A percentile compares a stretch with the other conserved stretches of the same genome.
Evolutionary conservation across 2,888 invertebrate species (phyloP).

Genomic region (Drosophila prolongata): DNA sequence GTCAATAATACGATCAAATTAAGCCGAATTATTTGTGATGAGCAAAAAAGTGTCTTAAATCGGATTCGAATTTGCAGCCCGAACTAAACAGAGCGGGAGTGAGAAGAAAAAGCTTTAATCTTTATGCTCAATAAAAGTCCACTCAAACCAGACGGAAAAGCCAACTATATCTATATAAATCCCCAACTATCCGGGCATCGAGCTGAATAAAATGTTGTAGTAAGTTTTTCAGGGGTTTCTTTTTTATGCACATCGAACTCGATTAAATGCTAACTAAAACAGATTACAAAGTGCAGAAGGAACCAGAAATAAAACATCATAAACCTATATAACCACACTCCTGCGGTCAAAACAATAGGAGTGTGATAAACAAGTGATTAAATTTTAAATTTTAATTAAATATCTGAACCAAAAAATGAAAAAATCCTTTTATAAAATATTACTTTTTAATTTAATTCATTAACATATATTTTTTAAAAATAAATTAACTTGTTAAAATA

Average conservation of each 20-base stretch:
- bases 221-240: slow-evolving; percentile 16
- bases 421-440: too few species aligned
- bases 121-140: slow-evolving; percentile 2
- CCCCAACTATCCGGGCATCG: neutral
- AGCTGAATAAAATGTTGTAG: slow-evolving; percentile 37
- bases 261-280: slow-evolving; percentile 20
- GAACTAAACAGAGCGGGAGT: neutral
- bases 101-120: neutral
- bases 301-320: slow-evolving; percentile 29
- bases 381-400: too few species aligned
- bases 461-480: too few species aligned
- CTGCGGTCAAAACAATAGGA: neutral
- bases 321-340: slow-evolving; percentile 6
- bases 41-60: slow-evolving; percentile 12
- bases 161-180: neutral
- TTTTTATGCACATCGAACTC: neutral
- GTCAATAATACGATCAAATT: slow-evolving; percentile 29
- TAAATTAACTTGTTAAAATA: too few species aligned
- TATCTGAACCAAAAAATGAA: too few species aligned
- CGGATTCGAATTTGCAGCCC: neutral
- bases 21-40: slow-evolving; percentile 7
- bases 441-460: too few species aligned
- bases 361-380: too few species aligned
- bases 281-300: slow-evolving; percentile 11
- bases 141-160: neutral